Evolutionary conservation across 2,888 invertebrate genomes (phyloP), one percentile per base, ranked within the genome.

Genomic region (Calameuta pallipes): DNA sequence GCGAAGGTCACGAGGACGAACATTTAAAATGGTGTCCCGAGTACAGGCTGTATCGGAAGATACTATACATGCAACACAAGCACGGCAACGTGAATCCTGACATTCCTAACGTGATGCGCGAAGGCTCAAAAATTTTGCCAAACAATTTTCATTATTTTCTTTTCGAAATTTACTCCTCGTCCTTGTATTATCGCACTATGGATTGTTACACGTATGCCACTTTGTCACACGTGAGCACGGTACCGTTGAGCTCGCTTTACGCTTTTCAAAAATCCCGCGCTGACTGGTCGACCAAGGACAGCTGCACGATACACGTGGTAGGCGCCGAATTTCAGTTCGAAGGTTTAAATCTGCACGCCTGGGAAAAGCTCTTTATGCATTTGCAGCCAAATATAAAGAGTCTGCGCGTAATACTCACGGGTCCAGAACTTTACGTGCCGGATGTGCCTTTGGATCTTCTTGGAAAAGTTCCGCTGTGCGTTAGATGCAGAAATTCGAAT

Each of bases 261-360:
- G 92, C 93, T 41, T 89, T 94, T 73, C 94, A 94, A 82, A 90
- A 85, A 85, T 86, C 92, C 89, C 85, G 91, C 89, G 9, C 78
- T 69, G 81, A 85, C 30, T 88, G 89, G 86, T 75, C 74, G 13
- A 76, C 12, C 3, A 83, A 79, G 23, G 82, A 86, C 3, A 83
- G 77, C 9, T 80, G 91, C 0, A 87, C 82, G 0, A 87, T 95
- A 69, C 94, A 95, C 89, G 89, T 94, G 34, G 92, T 94, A 36
- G 95, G 95, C 0, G 95, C 95, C 0, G 96, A 96, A 88, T 92
- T 95, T 36, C 95, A 95, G 79, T 96, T 95, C 84, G 96, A 96
- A 90, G 95, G 95, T 0, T 94, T 94, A 81, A 93, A 93, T 23
- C 90, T 95, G 4, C 93, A 93, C 76, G 95, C 95, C 79, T 96